phyloP scores from a whole-genome alignment of 2,888 invertebrate species.

The Coelopa pilipes region DNA sequence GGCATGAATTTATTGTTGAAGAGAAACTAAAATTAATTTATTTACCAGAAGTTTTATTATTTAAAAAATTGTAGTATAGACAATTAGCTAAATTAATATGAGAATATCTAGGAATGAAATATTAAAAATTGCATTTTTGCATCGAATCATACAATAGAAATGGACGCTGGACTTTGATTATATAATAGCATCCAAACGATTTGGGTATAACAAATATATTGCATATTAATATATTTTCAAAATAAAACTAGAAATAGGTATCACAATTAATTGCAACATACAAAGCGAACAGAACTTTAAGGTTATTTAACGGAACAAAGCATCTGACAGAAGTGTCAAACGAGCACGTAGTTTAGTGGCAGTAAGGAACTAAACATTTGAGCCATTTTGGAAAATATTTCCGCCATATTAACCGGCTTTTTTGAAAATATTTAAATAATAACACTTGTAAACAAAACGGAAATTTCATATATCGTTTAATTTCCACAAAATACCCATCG shows the following conservation, averaged over 20 bases:
- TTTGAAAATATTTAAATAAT: slow-evolving; percentile 63
- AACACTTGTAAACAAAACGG: slow-evolving; percentile 47
- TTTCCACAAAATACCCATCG: too few species aligned
- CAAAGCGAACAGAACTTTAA: slow-evolving; percentile 32
- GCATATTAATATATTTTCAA: background rate
- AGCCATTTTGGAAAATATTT: slow-evolving; percentile 63
- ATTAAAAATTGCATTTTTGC: background rate
- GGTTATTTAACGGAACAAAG: too few species aligned
- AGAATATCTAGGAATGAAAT: too few species aligned
- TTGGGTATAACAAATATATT: background rate
- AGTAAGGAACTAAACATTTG: slow-evolving; percentile 34
- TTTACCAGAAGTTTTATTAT: slow-evolving; percentile 61
- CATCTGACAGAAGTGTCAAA: slow-evolving; percentile 12
- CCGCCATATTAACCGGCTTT: slow-evolving; percentile 65
- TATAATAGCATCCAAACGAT: background rate
- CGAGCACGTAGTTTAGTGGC: slow-evolving; percentile 1
- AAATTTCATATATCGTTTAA: too few species aligned
- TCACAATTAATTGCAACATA: background rate
- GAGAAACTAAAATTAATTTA: slow-evolving; percentile 56
- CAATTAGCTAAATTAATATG: background rate
- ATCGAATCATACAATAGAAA: background rate
- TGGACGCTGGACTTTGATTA: too few species aligned
- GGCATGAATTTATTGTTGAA: slow-evolving; percentile 58
- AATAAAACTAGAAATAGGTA: background rate
- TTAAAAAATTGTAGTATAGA: slow-evolving; percentile 51